Base-by-base conservation (phyloP, 2,797 vertebrate species). In the Chaenodraco wilsoni region DNA sequence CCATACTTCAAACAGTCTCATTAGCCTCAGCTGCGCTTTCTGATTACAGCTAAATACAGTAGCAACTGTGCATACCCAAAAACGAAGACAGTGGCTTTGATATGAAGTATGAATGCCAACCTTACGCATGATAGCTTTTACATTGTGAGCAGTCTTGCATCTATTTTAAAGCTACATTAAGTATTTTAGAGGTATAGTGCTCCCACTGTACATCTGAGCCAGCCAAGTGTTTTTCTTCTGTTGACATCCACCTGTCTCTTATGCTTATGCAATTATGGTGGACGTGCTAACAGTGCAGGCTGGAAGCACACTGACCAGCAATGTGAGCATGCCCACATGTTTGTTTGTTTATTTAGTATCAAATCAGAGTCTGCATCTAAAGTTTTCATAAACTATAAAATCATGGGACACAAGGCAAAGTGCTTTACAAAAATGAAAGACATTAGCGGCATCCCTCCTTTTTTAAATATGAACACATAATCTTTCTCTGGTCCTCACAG, bases 361-460 rank as follows among this genome's bases (percentile, higher is more conserved):
- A 57, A 40, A 67, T 78, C 54, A 81, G 41, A 72, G 54, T 76
- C 51, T 52, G 16, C 46, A 31, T 2, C 12, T 62, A 55, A 43
- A 45, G 16, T 37, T 51, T 69, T 46, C 33, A 5, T 19, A 45
- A 70, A 45, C 40, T 45, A 40, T 43, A 21, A 48, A 74, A 14
- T 50, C 16, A 10, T 31, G 17, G 15, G 45, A 27, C 27, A 27
- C 27, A 27, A 27, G 27, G 27, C 27, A 27, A 27, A 27, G 27
- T 27, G 27, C 27, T 27, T 27, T 27, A 5, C 27, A 27, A 27
- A 27, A 27, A 27, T 27, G 27, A 27, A 27, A 27, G 27, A 27
- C 27, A 27, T 27, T 27, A 27, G 4, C 27, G 27, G 72, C 69
- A 56, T 56, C 70, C 33, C 44, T 59, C 8, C 12, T 10, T 52